These are phyloP conservation scores for Conus betulinus DNA, from an alignment of 1,140 invertebrate species.

Conservation along the genomic window DNA sequence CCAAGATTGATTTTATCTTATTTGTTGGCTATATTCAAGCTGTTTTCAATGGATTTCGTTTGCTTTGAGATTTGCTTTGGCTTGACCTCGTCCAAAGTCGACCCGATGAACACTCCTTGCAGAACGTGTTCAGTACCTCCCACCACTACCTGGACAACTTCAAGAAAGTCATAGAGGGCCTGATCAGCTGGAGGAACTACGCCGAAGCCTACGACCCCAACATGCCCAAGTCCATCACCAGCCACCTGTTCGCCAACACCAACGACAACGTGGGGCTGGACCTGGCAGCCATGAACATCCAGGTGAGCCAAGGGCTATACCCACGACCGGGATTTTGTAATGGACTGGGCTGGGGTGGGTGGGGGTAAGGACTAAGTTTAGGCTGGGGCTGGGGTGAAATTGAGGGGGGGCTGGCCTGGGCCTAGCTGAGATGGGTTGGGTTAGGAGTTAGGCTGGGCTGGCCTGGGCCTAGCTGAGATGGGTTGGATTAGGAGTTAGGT, in stretches of 20 bases:
- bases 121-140: slow-evolving; percentile 9
- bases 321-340: slow-evolving; percentile 86
- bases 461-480: no score
- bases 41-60: no score
- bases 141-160: slow-evolving; percentile 5
- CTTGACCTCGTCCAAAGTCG: no score
- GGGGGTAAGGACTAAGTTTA: not conserved
- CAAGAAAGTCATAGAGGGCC: slow-evolving; percentile 36
- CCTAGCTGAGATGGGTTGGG: no score
- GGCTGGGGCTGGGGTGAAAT: no score
- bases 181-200: slow-evolving; percentile 25
- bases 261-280: slow-evolving; percentile 47
- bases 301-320: slow-evolving; percentile 75
- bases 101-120: not conserved
- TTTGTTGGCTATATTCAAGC: no score
- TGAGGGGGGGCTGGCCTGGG: no score
- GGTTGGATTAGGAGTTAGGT: no score
- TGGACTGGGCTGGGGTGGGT: slow-evolving; percentile 75
- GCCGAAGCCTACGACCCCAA: slow-evolving; percentile 41
- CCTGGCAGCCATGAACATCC: slow-evolving; percentile 80
- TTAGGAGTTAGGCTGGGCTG: no score
- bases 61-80: no score
- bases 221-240: slow-evolving; percentile 44
- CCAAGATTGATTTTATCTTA: no score
- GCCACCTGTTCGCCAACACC: slow-evolving; percentile 50